phyloP scores from a whole-genome alignment of 2,113 vertebrate genomes.

The Chionodraco myersi region DNA sequence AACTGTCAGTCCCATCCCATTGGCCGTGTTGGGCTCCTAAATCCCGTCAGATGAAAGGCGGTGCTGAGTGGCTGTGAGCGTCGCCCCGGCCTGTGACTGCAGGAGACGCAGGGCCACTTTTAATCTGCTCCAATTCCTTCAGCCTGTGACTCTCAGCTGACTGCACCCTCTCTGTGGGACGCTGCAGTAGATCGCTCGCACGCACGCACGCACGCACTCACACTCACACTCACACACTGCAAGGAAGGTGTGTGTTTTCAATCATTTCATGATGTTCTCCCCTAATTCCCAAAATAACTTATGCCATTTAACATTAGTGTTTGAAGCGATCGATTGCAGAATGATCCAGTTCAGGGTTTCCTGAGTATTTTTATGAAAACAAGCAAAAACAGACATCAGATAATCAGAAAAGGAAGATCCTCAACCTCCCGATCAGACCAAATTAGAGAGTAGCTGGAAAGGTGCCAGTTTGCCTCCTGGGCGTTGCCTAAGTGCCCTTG shows the following conservation, averaged over 20 bases:
- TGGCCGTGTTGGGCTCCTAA: conserved; percentile 3
- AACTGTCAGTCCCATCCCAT: conserved; percentile 18
- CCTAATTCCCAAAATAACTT: not conserved
- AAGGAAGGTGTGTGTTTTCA: not conserved
- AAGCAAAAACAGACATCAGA: too few species aligned
- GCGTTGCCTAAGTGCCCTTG: too few species aligned
- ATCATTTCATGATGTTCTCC: too few species aligned
- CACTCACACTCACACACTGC: not conserved
- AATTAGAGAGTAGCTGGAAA: too few species aligned
- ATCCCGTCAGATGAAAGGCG: conserved; percentile 64
- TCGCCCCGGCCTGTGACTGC: conserved; percentile 33
- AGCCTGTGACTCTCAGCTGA: conserved; percentile 76
- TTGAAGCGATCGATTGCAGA: not conserved
- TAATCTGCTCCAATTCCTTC: conserved; percentile 76
- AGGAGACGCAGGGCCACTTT: conserved; percentile 55
- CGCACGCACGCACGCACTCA: too few species aligned
- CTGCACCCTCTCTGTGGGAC: conserved; percentile 49
- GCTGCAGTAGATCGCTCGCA: not conserved
- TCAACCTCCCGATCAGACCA: too few species aligned
- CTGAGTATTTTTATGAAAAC: too few species aligned
- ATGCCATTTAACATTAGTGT: not conserved
- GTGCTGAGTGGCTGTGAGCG: conserved; percentile 36
- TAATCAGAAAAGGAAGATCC: too few species aligned
- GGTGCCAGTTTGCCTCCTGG: too few species aligned
- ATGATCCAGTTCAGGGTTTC: not conserved